A percentile compares a stretch with the other conserved stretches of the same genome.
These are phyloP conservation scores for Bathybates hornii DNA, from an alignment of 2,113 vertebrate species.

Conservation along the genomic window DNA sequence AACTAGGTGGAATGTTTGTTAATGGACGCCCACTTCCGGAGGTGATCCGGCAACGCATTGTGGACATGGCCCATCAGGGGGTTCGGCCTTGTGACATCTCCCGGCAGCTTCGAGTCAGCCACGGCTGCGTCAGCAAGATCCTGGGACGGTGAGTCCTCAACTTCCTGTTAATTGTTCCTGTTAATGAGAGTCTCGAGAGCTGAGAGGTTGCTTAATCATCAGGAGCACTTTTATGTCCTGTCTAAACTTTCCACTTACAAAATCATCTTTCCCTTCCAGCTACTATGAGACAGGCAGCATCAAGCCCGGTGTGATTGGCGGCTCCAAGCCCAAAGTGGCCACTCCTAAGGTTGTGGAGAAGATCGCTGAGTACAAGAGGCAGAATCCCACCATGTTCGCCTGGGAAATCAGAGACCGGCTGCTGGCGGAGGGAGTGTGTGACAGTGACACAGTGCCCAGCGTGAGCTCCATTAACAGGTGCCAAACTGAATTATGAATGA, in stretches of 20 bases:
- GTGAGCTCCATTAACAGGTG: constrained; percentile 92
- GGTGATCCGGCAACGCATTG: constrained; percentile 88
- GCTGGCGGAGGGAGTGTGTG: constrained; percentile 82
- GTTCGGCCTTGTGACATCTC: constrained; percentile 89
- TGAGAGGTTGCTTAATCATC: background rate
- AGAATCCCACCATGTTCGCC: constrained; percentile 91
- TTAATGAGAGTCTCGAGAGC: background rate
- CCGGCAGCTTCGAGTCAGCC: constrained; percentile 85
- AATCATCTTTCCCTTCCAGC: constrained; percentile 35
- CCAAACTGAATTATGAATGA: background rate
- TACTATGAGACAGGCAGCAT: constrained; percentile 90
- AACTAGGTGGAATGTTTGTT: constrained; percentile 89
- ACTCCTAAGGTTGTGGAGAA: constrained; percentile 89
- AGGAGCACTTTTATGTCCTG: background rate
- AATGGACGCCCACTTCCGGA: constrained; percentile 87
- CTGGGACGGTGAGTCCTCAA: constrained; percentile 78
- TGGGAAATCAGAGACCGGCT: constrained; percentile 89
- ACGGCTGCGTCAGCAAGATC: constrained; percentile 92
- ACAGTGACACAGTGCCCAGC: constrained; percentile 85
- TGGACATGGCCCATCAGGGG: constrained; percentile 89
- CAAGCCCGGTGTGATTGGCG: constrained; percentile 85
- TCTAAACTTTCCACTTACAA: background rate
- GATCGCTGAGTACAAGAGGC: constrained; percentile 87
- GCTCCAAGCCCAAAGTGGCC: constrained; percentile 88
- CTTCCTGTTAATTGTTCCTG: background rate